Conservation (phyloP, 1,140 invertebrate genomes). For the Lepidurus arcticus region DNA sequence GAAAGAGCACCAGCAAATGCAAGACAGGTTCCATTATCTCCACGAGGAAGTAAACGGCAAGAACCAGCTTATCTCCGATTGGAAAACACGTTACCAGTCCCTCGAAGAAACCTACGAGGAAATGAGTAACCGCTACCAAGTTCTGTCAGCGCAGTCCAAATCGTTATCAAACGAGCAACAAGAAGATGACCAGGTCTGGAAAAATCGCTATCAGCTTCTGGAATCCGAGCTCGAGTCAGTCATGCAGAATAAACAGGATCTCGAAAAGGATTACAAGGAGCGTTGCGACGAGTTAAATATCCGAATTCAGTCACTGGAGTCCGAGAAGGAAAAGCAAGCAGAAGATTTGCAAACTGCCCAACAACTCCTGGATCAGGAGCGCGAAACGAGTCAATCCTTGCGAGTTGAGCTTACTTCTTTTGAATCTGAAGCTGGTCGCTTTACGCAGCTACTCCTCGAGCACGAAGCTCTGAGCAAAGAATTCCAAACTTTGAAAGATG, state of each 20-base stretch:
- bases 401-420: not conserved
- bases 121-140: slow-evolving; percentile 1
- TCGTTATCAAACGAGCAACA: not conserved
- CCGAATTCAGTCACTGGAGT: not conserved
- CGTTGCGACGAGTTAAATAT: not conserved
- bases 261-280: not conserved
- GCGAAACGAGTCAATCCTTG: not conserved
- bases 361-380: not conserved
- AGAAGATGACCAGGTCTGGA: not conserved
- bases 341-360: not conserved
- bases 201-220: not conserved
- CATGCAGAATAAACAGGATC: not conserved
- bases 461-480: slow-evolving; percentile 5
- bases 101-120: not conserved
- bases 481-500: not conserved
- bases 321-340: not conserved
- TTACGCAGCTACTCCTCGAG: not conserved
- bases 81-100: not conserved
- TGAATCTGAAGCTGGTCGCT: not conserved
- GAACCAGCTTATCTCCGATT: not conserved
- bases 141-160: not conserved
- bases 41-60: not conserved
- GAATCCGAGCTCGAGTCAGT: not conserved
- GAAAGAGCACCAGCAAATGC: not conserved
- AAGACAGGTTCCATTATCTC: slow-evolving; percentile 4